Evolutionary conservation across 2,888 invertebrate genomes (phyloP), one percentile per base, ranked within the genome.

Genomic region (Brenthis hecate): DNA sequence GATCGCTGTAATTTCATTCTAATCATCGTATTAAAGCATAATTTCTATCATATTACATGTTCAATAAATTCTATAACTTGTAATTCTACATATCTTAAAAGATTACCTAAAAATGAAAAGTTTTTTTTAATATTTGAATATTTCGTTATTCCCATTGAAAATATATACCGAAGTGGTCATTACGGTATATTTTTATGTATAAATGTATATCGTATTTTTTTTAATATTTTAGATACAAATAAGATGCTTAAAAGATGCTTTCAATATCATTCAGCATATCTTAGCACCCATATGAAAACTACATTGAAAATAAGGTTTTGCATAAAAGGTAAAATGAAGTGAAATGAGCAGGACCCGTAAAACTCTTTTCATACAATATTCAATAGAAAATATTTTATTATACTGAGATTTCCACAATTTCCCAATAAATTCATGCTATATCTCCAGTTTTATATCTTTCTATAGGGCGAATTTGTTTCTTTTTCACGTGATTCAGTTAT

Each of bases 331-430:
- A 89, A 89, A 90, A 85, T 85, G 81, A 80, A 86, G 86, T 85
- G 81, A 88, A 91, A 90, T 91, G 89, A 91, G 88, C 87, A 80
- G 84, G 82, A 85, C 81, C 85, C 86, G 82, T 89, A 89, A 90
- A 90, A 89, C 86, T 87, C 85, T 89, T 91, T 89, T 88, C 89
- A 89, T 91, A 85, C 86, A 91, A 91, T 89, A 91, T 91, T 91
- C 91, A 91, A 92, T 91, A 86, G 89, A 88, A 89, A 87, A 90
- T 89, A 88, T 91, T 92, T 91, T 92, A 92, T 89, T 91, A 89
- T 87, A 87, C 89, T 82, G 85, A 87, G 88, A 91, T 91, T 92
- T 90, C 85, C 89, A 90, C 90, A 91, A 92, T 91, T 90, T 87
- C 82, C 85, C 90, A 82, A 91, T 91, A 91, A 89, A 91, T 89